Percentiles rank a stretch among this genome's conserved stretches.
These are phyloP conservation scores for Thelaira solivaga DNA, from an alignment of 2,888 invertebrate species.

Conservation along the genomic window DNA sequence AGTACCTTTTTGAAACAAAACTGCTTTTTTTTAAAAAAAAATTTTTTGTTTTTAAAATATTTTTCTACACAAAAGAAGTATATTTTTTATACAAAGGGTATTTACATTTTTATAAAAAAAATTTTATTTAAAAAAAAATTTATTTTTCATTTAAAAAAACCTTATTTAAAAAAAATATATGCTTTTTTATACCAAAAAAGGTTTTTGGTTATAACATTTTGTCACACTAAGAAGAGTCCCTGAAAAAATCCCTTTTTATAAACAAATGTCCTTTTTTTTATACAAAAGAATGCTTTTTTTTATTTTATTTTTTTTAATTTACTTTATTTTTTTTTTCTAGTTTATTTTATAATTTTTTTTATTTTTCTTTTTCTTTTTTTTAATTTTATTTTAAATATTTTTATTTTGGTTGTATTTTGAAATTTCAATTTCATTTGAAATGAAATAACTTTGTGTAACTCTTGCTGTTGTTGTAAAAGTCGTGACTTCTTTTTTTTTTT, in stretches of 20 bases:
- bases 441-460: not conserved
- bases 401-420: no score
- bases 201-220: no score
- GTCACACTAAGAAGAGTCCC: no score
- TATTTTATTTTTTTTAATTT: no score
- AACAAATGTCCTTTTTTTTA: not conserved
- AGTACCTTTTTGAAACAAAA: not conserved
- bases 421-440: no score
- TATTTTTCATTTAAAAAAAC: not conserved
- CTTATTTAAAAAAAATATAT: not conserved
- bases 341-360: no score
- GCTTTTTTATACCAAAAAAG: not conserved
- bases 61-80: not conserved
- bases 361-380: no score
- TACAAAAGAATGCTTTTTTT: no score
- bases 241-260: not conserved
- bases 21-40: not conserved
- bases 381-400: no score
- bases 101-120: not conserved
- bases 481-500: conserved; percentile 39
- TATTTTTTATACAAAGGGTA: not conserved
- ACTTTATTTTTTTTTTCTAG: no score
- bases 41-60: not conserved
- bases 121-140: not conserved
- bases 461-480: conserved; percentile 23